phyloP scores from a whole-genome alignment of 2,113 vertebrate genomes.

The Perccottus glenii region DNA sequence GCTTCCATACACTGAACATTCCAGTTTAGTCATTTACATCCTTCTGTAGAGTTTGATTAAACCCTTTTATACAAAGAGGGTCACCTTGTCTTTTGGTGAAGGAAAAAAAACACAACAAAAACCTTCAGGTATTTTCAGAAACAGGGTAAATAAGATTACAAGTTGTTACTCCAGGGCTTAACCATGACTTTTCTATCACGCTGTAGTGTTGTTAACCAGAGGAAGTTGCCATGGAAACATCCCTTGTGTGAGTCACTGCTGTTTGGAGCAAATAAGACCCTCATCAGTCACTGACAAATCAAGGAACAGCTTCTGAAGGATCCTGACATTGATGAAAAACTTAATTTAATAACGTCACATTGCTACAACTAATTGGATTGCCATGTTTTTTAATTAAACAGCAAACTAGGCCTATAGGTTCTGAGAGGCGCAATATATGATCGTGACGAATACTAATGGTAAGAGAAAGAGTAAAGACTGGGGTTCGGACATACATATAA shows the following conservation, averaged over 20 bases:
- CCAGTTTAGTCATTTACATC: background rate
- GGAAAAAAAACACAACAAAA: background rate
- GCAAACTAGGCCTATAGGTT: background rate
- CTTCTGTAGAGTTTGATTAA: background rate
- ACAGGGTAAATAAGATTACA: background rate
- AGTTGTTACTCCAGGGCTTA: background rate
- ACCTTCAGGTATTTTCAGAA: conserved; percentile 9
- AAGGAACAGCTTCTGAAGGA: background rate
- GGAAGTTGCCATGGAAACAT: conserved; percentile 28
- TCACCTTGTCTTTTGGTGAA: background rate
- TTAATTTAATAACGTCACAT: conserved; percentile 2
- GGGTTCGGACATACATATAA: background rate
- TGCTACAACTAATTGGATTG: background rate
- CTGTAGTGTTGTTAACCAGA: background rate
- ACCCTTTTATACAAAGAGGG: background rate
- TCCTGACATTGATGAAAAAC: background rate
- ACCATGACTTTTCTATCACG: background rate
- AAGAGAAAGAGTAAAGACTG: background rate
- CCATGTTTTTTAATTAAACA: background rate
- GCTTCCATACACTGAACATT: background rate
- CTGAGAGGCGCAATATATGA: background rate
- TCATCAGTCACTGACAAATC: background rate
- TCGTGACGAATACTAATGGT: background rate
- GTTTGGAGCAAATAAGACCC: background rate
- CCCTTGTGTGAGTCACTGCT: background rate